Evolutionary conservation across 2,113 vertebrate genomes (phyloP).

Genomic region (Plotosus lineatus): DNA sequence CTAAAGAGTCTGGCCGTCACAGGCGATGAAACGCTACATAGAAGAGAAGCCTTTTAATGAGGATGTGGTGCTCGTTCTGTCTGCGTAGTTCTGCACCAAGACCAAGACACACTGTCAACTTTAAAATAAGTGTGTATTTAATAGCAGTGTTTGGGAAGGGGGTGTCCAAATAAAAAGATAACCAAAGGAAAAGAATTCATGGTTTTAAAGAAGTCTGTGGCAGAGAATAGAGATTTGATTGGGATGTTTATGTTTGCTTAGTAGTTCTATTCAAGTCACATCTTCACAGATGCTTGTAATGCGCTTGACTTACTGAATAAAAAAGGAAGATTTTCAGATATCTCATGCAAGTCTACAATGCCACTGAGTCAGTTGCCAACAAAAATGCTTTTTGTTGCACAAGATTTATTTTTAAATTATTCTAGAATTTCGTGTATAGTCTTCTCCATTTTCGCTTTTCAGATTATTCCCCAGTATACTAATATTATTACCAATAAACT

Average conservation of each 20-base stretch:
- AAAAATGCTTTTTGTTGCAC: neutral
- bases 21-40: slow-evolving; percentile 74
- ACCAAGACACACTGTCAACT: slow-evolving; percentile 26
- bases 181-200: slow-evolving; percentile 11
- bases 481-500: neutral
- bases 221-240: neutral
- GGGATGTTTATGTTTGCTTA: neutral
- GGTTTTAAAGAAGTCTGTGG: neutral
- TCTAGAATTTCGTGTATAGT: neutral
- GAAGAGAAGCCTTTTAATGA: slow-evolving; percentile 78
- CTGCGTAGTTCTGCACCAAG: slow-evolving; percentile 9
- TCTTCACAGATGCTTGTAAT: neutral
- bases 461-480: neutral
- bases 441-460: neutral
- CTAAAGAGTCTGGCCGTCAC: slow-evolving; percentile 79
- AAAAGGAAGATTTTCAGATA: neutral
- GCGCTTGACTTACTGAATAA: neutral
- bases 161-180: neutral
- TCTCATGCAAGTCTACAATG: neutral
- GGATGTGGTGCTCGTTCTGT: slow-evolving; percentile 47
- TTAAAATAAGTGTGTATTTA: slow-evolving; percentile 23
- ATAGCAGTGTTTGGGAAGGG: slow-evolving; percentile 13
- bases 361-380: neutral
- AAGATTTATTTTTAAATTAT: neutral
- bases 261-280: neutral